Evolutionary conservation across 1,140 invertebrate species (phyloP).

Genomic region (Battus philenor): DNA sequence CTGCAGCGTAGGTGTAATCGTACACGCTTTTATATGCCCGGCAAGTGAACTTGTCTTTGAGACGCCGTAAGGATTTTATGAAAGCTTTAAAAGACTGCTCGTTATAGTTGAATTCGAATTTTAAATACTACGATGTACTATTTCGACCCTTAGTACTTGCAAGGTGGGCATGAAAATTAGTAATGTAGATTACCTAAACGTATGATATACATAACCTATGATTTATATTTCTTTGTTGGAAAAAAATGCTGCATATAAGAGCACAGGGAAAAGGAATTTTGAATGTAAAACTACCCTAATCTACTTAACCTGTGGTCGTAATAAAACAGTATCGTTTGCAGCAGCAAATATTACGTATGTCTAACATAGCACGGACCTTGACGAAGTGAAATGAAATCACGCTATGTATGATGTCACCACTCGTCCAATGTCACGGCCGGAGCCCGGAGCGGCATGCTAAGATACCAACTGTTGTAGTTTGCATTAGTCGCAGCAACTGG

Average conservation of each 20-base stretch:
- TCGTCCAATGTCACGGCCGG: slow-evolving; percentile 34
- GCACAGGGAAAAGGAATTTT: too few relatives aligned
- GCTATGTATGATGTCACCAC: slow-evolving; percentile 28
- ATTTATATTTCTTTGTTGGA: too few relatives aligned
- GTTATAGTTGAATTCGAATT: neutral
- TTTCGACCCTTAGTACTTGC: too few relatives aligned
- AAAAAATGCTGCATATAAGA: too few relatives aligned
- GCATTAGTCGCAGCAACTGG: slow-evolving; percentile 4
- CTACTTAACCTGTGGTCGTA: too few relatives aligned
- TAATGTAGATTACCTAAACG: too few relatives aligned
- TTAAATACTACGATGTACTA: too few relatives aligned
- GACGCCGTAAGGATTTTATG: slow-evolving; percentile 9
- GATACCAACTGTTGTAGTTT: slow-evolving; percentile 1
- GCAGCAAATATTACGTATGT: too few relatives aligned
- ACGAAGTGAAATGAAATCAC: slow-evolving; percentile 24
- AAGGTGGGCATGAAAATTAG: too few relatives aligned
- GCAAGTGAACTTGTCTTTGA: slow-evolving; percentile 11
- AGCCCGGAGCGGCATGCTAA: slow-evolving; percentile 4
- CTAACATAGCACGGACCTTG: slow-evolving; percentile 21
- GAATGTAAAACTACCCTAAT: too few relatives aligned
- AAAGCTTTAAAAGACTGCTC: slow-evolving; percentile 4
- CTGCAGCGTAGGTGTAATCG: slow-evolving; percentile 18
- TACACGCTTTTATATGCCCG: slow-evolving; percentile 16
- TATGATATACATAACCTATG: too few relatives aligned
- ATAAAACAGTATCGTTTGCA: neutral